Evolutionary conservation across 2,797 vertebrate species (phyloP).

Genomic region (Jordanella pulchra): DNA sequence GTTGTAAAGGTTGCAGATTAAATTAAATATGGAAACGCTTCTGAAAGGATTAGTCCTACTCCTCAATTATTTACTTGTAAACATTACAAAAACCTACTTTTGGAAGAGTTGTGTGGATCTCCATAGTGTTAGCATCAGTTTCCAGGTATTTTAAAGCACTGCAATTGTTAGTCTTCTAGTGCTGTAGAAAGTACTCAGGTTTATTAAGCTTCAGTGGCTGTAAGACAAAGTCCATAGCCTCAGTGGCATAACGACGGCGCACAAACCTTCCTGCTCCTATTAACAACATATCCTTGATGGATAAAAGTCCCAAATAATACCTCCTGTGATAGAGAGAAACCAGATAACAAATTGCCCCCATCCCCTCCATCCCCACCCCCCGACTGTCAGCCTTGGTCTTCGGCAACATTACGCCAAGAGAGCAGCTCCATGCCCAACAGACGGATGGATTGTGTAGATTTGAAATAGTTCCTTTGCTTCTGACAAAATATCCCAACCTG

Average conservation of each 20-base stretch:
- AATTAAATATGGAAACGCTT: too few species aligned
- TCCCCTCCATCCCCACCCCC: constrained; percentile 67
- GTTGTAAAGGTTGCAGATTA: too few species aligned
- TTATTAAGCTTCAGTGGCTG: constrained; percentile 47
- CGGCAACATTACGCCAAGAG: constrained; percentile 45
- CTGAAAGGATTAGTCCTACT: background rate
- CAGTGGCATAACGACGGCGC: constrained; percentile 60
- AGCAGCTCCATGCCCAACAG: constrained; percentile 44
- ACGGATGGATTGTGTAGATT: constrained; percentile 68
- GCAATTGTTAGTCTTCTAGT: constrained; percentile 40
- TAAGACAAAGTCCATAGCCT: constrained; percentile 56
- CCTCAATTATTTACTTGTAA: background rate
- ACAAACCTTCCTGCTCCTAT: constrained; percentile 62
- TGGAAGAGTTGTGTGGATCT: too few species aligned
- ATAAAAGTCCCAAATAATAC: constrained; percentile 76
- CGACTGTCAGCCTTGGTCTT: constrained; percentile 56
- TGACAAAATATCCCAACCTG: constrained; percentile 75
- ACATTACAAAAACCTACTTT: too few species aligned
- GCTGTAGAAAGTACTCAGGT: constrained; percentile 57
- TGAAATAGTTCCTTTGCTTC: constrained; percentile 71
- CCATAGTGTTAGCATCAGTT: constrained; percentile 34
- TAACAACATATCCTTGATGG: constrained; percentile 72
- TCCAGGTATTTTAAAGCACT: constrained; percentile 48
- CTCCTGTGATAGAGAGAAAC: constrained; percentile 70
- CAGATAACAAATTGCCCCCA: constrained; percentile 73